These are phyloP conservation scores for Lacanobia wlatinum DNA, from an alignment of 2,888 invertebrate genomes.

Conservation along the genomic window DNA sequence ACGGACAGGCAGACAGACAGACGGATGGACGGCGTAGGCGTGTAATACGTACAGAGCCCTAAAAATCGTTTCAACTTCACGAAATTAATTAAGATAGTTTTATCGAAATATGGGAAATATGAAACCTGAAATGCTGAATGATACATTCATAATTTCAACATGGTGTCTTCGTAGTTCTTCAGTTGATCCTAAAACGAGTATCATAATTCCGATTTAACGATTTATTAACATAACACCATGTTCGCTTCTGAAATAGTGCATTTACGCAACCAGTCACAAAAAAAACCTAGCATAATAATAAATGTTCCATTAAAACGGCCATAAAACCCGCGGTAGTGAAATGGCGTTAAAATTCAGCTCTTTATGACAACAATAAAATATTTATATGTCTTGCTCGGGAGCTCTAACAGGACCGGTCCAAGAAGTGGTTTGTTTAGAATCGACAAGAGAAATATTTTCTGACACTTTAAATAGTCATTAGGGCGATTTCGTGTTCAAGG, in stretches of 20 bases:
- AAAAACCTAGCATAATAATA: slow-evolving; percentile 66
- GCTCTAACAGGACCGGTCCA: slow-evolving; percentile 2
- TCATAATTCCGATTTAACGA: slow-evolving; percentile 10
- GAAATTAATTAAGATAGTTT: too few relatives aligned
- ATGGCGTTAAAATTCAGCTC: slow-evolving; percentile 75
- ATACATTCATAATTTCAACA: neutral
- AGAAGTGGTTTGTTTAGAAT: neutral
- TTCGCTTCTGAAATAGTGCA: slow-evolving; percentile 39
- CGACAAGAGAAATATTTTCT: neutral
- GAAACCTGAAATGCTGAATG: too few relatives aligned
- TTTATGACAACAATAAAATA: slow-evolving; percentile 70
- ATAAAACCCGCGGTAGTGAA: slow-evolving; percentile 72
- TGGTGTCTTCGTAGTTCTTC: neutral
- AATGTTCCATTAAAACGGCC: slow-evolving; percentile 71
- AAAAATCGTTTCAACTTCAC: too few relatives aligned
- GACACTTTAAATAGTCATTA: too few relatives aligned
- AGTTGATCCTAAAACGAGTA: neutral
- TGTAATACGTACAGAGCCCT: too few relatives aligned
- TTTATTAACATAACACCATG: slow-evolving; percentile 7
- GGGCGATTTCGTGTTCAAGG: too few relatives aligned
- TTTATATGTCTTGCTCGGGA: slow-evolving; percentile 44
- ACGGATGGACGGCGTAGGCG: too few relatives aligned
- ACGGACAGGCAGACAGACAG: too few relatives aligned
- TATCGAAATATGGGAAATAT: too few relatives aligned
- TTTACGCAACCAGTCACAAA: slow-evolving; percentile 56